Base-by-base conservation (phyloP, 2,888 invertebrate genomes). In the Cinara cedri region DNA sequence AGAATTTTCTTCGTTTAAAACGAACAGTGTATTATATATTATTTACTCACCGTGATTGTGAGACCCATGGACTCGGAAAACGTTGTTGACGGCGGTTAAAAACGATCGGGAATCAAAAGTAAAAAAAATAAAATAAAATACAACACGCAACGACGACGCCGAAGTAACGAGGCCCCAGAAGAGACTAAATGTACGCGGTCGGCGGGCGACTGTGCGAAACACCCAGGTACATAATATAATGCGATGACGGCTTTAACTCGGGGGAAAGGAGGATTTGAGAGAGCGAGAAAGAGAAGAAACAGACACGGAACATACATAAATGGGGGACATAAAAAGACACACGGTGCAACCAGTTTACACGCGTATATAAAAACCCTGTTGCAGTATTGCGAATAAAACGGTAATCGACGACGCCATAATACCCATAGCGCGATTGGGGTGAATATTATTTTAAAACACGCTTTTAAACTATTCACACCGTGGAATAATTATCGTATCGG, bases 111-210 rank as follows among this genome's bases (percentile, higher is more conserved):
- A 14, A 24, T 24, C 3, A 14, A 44, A 10, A 54, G 21, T n/a
- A n/a, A 63, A 63, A 42, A 42, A 55, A 55, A 44, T 6, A 19
- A n/a, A 44, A 1, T 21, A 49, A 46, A 21, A 72, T 51, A 60
- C 19, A 14, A 42, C 24, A 1, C 16, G 34, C 16, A 13, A 49
- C 34, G 34, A 19, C 51, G 16, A 26, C 11, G 16, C 34, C 34
- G 26, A 11, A 24, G 54, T 24, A 34, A 62, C 6, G 72, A 62
- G 14, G 63, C 54, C 21, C 42, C 21, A 34, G 24, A n/a, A 74
- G 54, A 74, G 54, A 74, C 72, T 74, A 63, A 54, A 63, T 54
- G n/a, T n/a, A n/a, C 16, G 42, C 42, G 16, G 49, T 49, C 49
- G 4, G 21, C 1, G 21, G 9, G 4, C 51, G 42, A 63, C 42